A percentile compares a stretch with the other conserved stretches of the same genome.
These are phyloP conservation scores for Hyalella azteca DNA, from an alignment of 2,888 invertebrate species.

Conservation along the genomic window DNA sequence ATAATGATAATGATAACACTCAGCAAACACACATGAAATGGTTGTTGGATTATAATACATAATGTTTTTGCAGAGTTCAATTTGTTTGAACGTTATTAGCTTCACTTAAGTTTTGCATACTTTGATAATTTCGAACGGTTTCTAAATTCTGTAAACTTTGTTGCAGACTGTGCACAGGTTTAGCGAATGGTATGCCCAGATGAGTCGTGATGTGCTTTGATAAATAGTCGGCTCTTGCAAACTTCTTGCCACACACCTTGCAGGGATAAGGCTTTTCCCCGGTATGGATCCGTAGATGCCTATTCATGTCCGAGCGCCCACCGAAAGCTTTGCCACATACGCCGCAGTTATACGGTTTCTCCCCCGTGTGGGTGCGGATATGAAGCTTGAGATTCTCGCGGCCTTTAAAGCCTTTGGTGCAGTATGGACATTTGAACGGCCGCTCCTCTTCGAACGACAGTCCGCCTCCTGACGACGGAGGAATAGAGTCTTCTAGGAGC, in stretches of 20 bases:
- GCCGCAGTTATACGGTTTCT: constrained; percentile 88
- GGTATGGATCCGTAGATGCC: constrained; percentile 58
- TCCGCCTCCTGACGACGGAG: background rate
- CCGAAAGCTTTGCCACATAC: constrained; percentile 92
- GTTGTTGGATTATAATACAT: background rate
- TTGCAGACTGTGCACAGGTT: constrained; percentile 58
- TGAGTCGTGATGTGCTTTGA: constrained; percentile 90
- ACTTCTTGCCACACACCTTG: constrained; percentile 90
- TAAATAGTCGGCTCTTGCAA: constrained; percentile 86
- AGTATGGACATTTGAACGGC: constrained; percentile 58
- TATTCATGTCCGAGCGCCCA: constrained; percentile 58
- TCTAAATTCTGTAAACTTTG: constrained; percentile 58
- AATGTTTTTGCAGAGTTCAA: background rate
- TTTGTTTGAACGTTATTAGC: constrained; percentile 28
- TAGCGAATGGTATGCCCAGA: constrained; percentile 60
- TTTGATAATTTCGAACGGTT: constrained; percentile 58
- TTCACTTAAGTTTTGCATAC: constrained; percentile 46
- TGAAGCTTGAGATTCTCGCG: constrained; percentile 59
- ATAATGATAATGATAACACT: constrained; percentile 21
- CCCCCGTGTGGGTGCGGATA: constrained; percentile 62
- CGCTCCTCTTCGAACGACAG: constrained; percentile 50
- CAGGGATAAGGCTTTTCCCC: constrained; percentile 84
- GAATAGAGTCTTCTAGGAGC: background rate
- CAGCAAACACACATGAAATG: constrained; percentile 17
- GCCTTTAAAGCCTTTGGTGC: constrained; percentile 59